Evolutionary conservation across 2,113 vertebrate genomes (phyloP), one percentile per base, ranked within the genome.

Genomic region (Thamnaconus septentrionalis): DNA sequence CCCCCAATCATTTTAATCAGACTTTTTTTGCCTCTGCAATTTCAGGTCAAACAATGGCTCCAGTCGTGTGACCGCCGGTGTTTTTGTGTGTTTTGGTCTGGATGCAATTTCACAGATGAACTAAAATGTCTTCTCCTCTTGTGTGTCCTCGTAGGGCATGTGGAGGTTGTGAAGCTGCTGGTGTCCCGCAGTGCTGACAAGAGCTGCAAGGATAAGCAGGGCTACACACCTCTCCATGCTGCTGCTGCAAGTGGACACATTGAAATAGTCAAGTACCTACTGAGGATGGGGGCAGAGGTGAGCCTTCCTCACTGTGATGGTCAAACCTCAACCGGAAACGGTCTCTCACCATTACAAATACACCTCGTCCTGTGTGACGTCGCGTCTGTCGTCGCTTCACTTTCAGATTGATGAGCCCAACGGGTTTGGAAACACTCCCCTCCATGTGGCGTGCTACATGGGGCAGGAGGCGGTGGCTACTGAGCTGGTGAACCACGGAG

Each of bases 401-500:
- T 44, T 0, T 53, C 80, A 99, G 97, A 96, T 98, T 0, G 96
- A 99, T 50, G 96, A 99, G 82, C 94, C 93, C 57, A 98, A 99
- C 3, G 89, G 90, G 66, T 98, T 95, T 42, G 97, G 96, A 53
- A 99, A 98, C 93, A 98, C 95, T 64, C 94, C 96, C 18, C 94
- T 98, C 84, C 97, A 98, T 78, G 95, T 99, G 41, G 94, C 95
- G 51, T 99, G 97, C 85, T 96, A 98, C 93, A 95, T 94, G 90
- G 96, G 97, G 53, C 96, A 97, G 79, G 95, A 97, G 59, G 94
- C 94, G 0, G 96, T 98, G 89, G 97, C 95, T 69, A 93, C 93
- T 0, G 96, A 98, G 87, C 92, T 99, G 86, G 94, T 99, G 66
- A 97, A 98, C 70, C 94, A 93, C 1, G 96, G 97, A 41, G 96